Base-by-base conservation (phyloP, 2,888 invertebrate species). In the Hedychridium roseum region DNA sequence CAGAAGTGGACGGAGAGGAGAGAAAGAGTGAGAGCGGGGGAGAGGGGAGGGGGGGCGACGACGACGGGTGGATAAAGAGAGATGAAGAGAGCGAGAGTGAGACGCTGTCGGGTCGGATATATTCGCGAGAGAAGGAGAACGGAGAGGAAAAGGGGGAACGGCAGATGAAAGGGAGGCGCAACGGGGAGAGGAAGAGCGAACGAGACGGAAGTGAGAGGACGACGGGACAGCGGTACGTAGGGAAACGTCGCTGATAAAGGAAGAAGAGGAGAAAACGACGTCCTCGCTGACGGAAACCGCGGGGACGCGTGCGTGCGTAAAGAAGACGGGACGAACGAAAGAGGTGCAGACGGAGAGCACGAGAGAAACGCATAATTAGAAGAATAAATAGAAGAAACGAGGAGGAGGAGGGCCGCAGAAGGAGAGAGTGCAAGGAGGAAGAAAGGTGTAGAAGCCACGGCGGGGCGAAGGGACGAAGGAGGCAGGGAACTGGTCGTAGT, bases 131-230 rank as follows among this genome's bases (percentile, higher is more conserved):
- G 47, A 52, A 40, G 45, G 38, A 48, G 45, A 51, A 81, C 81
- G 79, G 82, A 81, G 1, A 60, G 55, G 26, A 61, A 57, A 49
- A 81, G 81, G 77, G 81, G 80, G 1, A 53, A 51, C 20, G 61
- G 56, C 30, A 62, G 55, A 9, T 83, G 39, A 83, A 83, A 78
- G 79, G 82, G 58, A 56, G 43, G 34, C 38, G 26, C 27, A 45
- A 41, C 34, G 38, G n/a, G 83, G 39, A 83, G 83, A 78, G 79
- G 82, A 59, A 56, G 43, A 37, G 40, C 26, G 31, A 45, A 41
- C 34, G 38, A 63, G 42, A 64, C 59, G 40, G 62, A 43, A 28
- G 79, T 78, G 80, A 81, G 38, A 81, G 78, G 2, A 80, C 30
- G 40, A 40, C 48, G 32, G 39, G 38, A n/a, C n/a, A n/a, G n/a